Evolutionary conservation across 2,797 vertebrate genomes (phyloP).

Genomic region (Phyllotis vaccarum): DNA sequence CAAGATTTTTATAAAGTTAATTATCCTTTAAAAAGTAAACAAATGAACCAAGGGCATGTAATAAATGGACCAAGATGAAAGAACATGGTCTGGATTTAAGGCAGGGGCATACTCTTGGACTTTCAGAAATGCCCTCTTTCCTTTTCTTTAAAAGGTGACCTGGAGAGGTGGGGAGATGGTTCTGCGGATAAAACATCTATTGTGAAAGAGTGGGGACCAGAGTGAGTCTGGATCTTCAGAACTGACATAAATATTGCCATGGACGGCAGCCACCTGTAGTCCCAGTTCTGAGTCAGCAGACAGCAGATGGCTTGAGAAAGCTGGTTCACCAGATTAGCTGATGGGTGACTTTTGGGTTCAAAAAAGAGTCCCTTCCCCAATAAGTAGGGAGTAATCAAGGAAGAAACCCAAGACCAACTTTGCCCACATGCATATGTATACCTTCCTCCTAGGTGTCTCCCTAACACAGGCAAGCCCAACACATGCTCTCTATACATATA

Average conservation of each 20-base stretch:
- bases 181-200: neutral
- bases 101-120: neutral
- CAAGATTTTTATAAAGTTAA: neutral
- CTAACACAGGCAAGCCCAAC: neutral
- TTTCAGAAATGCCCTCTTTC: neutral
- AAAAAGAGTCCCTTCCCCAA: neutral
- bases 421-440: neutral
- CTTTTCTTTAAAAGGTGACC: neutral
- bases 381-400: neutral
- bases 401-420: neutral
- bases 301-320: neutral
- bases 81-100: neutral
- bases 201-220: neutral
- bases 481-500: neutral
- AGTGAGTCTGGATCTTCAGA: neutral
- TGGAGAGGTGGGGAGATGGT: neutral
- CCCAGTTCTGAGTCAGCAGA: neutral
- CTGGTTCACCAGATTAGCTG: neutral
- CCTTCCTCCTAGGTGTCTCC: neutral
- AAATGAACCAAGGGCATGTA: neutral
- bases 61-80: neutral
- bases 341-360: neutral
- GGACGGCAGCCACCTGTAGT: neutral
- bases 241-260: neutral
- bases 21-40: slow-evolving; percentile 19